phyloP scores from a whole-genome alignment of 2,113 vertebrate genomes.

The Nothoprocta perdicaria region DNA sequence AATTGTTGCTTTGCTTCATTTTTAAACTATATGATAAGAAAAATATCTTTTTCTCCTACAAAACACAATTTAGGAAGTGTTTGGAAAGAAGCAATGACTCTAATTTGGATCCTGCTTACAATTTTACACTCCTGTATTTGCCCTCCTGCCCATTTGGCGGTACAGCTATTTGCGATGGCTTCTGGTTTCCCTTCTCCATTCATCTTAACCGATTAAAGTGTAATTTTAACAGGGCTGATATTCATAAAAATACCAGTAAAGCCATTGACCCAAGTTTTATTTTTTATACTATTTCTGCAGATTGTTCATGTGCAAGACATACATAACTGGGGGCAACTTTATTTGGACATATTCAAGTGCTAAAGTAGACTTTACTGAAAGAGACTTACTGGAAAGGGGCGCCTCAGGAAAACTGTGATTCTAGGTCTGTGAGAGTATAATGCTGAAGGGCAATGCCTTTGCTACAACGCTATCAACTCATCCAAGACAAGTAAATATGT shows the following conservation, averaged over 20 bases:
- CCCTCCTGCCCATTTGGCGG: not conserved
- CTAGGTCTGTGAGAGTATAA: not conserved
- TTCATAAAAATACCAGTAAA: constrained; percentile 4
- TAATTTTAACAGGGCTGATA: not conserved
- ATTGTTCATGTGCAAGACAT: constrained; percentile 5
- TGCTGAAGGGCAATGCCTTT: not conserved
- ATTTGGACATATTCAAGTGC: constrained; percentile 44
- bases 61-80: not conserved
- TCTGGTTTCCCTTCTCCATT: not conserved
- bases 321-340: constrained; percentile 34
- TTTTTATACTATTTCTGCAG: constrained; percentile 24
- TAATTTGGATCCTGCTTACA: not conserved
- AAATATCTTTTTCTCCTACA: not conserved
- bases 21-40: not conserved
- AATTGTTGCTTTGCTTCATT: not conserved
- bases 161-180: not conserved
- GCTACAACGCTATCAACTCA: not conserved
- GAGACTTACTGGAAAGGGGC: not conserved
- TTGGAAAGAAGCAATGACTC: not conserved
- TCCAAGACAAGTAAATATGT: not conserved
- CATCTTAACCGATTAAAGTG: not conserved
- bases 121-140: not conserved
- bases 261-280: not conserved
- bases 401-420: not conserved
- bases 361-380: not conserved